Conservation (phyloP, 2,888 invertebrate genomes). For the Microctonus aethiopoides region DNA sequence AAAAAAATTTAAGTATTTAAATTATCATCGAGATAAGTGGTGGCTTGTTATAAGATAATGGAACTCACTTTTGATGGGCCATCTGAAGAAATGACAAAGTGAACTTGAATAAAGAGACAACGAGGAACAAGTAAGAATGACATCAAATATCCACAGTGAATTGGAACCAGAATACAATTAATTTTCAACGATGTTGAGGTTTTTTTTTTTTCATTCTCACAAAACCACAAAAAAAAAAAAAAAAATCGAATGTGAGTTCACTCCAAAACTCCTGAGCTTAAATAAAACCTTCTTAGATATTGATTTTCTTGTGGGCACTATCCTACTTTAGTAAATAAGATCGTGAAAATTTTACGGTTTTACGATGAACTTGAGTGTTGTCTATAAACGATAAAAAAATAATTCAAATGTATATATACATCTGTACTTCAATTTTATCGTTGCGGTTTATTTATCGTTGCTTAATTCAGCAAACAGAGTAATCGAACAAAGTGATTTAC, state of each 20-base stretch:
- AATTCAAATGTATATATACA: neutral
- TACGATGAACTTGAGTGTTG: neutral
- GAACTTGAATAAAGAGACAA: neutral
- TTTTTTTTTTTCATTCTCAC: neutral
- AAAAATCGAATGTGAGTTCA: too few species aligned
- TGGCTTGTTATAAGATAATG: slow-evolving; percentile 12
- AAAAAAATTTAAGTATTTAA: neutral
- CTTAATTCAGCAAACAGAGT: neutral
- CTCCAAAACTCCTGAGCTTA: neutral
- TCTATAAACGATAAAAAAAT: neutral
- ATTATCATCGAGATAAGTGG: slow-evolving; percentile 5
- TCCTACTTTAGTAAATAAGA: neutral
- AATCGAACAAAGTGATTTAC: neutral
- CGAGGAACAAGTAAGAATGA: neutral
- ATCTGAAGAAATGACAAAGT: slow-evolving; percentile 10
- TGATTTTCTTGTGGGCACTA: neutral
- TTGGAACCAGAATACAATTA: neutral
- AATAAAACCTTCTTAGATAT: slow-evolving; percentile 18
- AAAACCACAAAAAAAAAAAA: neutral
- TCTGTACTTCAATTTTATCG: neutral
- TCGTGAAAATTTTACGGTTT: slow-evolving; percentile 9
- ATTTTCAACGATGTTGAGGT: neutral
- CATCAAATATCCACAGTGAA: neutral
- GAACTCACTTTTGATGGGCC: slow-evolving; percentile 23
- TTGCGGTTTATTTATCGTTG: neutral